Conservation (phyloP, 2,113 vertebrate genomes). For the Dicaeum eximium region DNA sequence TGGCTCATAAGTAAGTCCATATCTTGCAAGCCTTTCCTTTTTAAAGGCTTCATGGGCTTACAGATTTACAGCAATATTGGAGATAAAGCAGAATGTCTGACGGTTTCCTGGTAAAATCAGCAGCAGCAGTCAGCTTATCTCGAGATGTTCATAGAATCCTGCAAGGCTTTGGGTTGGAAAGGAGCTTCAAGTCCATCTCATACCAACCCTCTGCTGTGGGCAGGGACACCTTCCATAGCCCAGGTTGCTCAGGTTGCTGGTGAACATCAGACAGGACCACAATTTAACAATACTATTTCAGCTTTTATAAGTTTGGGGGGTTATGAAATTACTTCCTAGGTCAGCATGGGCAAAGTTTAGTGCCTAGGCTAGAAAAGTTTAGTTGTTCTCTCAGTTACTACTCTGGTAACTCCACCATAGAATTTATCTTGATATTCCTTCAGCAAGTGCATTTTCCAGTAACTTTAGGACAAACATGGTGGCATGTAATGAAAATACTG, state of each 20-base stretch:
- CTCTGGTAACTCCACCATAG: not conserved
- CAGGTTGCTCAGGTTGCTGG: not conserved
- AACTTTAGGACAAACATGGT: not conserved
- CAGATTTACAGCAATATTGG: not conserved
- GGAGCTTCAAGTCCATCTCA: not conserved
- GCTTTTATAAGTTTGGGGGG: not conserved
- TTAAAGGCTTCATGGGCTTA: not conserved
- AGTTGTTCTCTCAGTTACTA: not conserved
- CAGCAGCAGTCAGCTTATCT: not conserved
- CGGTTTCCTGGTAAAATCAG: not conserved
- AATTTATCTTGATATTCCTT: not conserved
- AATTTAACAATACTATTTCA: not conserved
- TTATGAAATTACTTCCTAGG: not conserved
- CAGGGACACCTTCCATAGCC: not conserved
- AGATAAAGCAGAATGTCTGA: fast-evolving
- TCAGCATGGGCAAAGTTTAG: not conserved
- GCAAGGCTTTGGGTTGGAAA: not conserved
- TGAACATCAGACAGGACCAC: not conserved
- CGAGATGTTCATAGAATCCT: not conserved
- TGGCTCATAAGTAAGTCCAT: not conserved
- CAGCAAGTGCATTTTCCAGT: not conserved
- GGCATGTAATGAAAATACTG: not conserved
- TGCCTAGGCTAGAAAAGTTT: not conserved
- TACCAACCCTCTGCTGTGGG: not conserved
- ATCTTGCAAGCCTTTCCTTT: not conserved